Evolutionary conservation across 2,888 invertebrate genomes (phyloP).

Genomic region (Cephus pulcher): DNA sequence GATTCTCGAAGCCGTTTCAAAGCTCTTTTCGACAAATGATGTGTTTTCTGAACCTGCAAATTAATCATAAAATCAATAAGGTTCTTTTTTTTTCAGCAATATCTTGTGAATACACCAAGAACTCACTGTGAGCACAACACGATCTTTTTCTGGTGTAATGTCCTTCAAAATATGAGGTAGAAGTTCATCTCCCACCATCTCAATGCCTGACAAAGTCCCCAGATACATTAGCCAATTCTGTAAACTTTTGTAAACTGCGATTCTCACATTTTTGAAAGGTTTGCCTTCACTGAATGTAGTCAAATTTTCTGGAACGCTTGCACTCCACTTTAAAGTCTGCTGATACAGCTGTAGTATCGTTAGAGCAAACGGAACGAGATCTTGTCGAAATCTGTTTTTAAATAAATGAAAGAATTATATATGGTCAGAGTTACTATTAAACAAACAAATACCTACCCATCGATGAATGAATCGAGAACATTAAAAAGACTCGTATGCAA

Average conservation of each 20-base stretch:
- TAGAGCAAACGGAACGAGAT: conserved; percentile 49
- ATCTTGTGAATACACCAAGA: neutral
- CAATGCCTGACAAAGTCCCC: conserved; percentile 51
- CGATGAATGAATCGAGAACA: conserved; percentile 51
- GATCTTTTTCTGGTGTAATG: conserved; percentile 47
- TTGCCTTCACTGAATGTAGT: conserved; percentile 42
- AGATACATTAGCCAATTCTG: conserved; percentile 48
- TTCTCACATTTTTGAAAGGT: conserved; percentile 46
- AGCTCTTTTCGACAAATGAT: conserved; percentile 48
- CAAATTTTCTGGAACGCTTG: conserved; percentile 31
- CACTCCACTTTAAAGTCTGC: conserved; percentile 55
- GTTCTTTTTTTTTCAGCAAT: neutral
- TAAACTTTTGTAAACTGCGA: conserved; percentile 50
- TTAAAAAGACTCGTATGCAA: conserved; percentile 47
- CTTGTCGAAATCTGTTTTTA: conserved; percentile 48
- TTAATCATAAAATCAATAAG: neutral
- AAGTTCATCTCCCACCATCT: conserved; percentile 50
- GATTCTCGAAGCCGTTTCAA: conserved; percentile 48
- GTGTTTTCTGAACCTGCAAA: conserved; percentile 47
- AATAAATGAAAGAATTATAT: neutral
- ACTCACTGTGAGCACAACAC: conserved; percentile 48
- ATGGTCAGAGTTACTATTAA: neutral
- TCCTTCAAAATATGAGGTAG: conserved; percentile 50
- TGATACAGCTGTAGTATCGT: conserved; percentile 51
- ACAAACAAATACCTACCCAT: conserved; percentile 41